These are phyloP conservation scores for Solen grandis DNA, from an alignment of 1,140 invertebrate genomes.

Conservation along the genomic window DNA sequence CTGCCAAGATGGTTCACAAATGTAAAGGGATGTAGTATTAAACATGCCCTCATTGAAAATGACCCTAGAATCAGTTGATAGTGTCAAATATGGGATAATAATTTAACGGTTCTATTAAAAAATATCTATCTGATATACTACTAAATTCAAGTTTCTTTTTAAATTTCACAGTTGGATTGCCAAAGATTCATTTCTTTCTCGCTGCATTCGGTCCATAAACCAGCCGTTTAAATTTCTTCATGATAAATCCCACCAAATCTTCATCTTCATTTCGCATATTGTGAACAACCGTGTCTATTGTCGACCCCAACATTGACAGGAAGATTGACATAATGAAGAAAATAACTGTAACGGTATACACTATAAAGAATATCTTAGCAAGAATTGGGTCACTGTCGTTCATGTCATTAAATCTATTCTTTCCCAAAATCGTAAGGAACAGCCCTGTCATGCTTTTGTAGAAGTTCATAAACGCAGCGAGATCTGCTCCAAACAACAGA, in stretches of 20 bases:
- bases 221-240: too few relatives aligned
- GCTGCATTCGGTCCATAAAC: too few relatives aligned
- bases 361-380: constrained; percentile 88
- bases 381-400: constrained; percentile 82
- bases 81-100: too few relatives aligned
- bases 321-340: constrained; percentile 91
- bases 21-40: too few relatives aligned
- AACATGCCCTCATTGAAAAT: too few relatives aligned
- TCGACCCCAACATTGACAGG: constrained; percentile 85
- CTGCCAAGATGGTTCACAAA: too few relatives aligned
- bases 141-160: too few relatives aligned
- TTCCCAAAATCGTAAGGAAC: constrained; percentile 87
- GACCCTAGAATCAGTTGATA: too few relatives aligned
- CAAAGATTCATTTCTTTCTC: too few relatives aligned
- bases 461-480: constrained; percentile 28
- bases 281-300: constrained; percentile 12
- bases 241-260: constrained; percentile 29
- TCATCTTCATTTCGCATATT: background rate
- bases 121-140: too few relatives aligned
- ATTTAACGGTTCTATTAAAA: too few relatives aligned
- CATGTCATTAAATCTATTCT: constrained; percentile 87
- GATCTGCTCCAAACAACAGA: constrained; percentile 38
- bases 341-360: constrained; percentile 88
- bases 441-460: constrained; percentile 81
- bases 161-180: too few relatives aligned